Evolutionary conservation across 1,140 invertebrate genomes (phyloP).

Genomic region (Drosophila takahashii): DNA sequence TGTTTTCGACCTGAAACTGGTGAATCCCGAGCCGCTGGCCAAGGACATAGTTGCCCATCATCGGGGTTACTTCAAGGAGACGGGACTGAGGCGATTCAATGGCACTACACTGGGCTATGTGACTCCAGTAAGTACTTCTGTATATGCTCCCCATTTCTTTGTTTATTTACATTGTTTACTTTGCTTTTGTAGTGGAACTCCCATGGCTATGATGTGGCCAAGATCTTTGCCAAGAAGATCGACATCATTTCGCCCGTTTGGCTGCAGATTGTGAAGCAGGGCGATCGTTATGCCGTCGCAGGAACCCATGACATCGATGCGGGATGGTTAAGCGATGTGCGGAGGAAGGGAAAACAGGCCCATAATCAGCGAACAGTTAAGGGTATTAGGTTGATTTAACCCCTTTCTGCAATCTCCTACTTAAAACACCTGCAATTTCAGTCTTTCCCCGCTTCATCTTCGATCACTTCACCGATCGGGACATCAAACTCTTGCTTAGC

Average conservation of each 20-base stretch:
- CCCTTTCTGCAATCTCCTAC: not conserved
- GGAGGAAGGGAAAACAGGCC: constrained; percentile 85
- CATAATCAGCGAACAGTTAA: constrained; percentile 83
- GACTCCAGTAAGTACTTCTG: constrained; percentile 92
- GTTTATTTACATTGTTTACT: constrained; percentile 5
- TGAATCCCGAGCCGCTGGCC: constrained; percentile 87
- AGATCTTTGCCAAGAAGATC: constrained; percentile 95
- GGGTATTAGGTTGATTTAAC: constrained; percentile 12
- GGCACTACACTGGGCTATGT: constrained; percentile 94
- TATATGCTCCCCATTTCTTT: not conserved
- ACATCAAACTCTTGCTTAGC: constrained; percentile 88
- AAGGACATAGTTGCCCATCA: constrained; percentile 92
- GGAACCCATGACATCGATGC: constrained; percentile 92
- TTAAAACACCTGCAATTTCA: constrained; percentile 62
- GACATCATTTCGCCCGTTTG: constrained; percentile 97
- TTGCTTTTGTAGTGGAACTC: constrained; percentile 94
- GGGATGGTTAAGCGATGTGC: constrained; percentile 92
- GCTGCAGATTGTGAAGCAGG: constrained; percentile 91
- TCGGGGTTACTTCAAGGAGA: constrained; percentile 90
- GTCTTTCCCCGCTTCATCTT: constrained; percentile 94
- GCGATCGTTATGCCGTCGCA: constrained; percentile 87
- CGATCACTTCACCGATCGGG: constrained; percentile 91
- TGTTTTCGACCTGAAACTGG: constrained; percentile 89
- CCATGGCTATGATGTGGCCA: constrained; percentile 97
- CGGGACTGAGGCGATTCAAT: constrained; percentile 88